A percentile compares a stretch with the other conserved stretches of the same genome.
These are phyloP conservation scores for Tupaia chinensis DNA, from an alignment of 2,113 vertebrate species.

Conservation along the genomic window DNA sequence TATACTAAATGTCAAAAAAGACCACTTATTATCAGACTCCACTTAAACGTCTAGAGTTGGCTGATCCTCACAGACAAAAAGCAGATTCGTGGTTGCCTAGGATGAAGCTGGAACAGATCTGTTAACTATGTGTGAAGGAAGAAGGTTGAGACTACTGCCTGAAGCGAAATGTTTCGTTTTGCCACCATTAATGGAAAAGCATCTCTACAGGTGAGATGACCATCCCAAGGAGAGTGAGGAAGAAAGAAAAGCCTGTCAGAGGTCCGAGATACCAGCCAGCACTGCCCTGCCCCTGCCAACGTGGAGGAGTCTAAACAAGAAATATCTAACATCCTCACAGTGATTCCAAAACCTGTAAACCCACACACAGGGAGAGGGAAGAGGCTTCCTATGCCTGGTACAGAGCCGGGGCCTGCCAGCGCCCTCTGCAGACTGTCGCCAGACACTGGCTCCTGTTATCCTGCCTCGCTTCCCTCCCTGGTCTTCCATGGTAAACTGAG, in stretches of 20 bases:
- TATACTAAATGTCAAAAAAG: background rate
- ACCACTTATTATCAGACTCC: background rate
- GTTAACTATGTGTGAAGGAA: background rate
- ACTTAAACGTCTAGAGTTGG: background rate
- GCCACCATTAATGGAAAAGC: background rate
- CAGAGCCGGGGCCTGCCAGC: background rate
- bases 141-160: background rate
- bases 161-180: background rate
- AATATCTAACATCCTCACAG: background rate
- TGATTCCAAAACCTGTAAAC: background rate
- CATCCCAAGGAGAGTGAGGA: background rate
- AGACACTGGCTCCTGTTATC: background rate
- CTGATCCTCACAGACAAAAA: background rate
- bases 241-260: background rate
- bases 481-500: background rate
- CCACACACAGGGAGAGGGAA: background rate
- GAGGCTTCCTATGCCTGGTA: background rate
- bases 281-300: background rate
- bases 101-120: background rate
- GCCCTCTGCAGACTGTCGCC: background rate
- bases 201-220: background rate
- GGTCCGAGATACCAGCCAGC: background rate
- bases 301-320: background rate
- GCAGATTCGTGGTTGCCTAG: background rate
- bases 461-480: background rate